Base-by-base conservation (phyloP, 2,113 vertebrate species). In the Myocastor coypus region DNA sequence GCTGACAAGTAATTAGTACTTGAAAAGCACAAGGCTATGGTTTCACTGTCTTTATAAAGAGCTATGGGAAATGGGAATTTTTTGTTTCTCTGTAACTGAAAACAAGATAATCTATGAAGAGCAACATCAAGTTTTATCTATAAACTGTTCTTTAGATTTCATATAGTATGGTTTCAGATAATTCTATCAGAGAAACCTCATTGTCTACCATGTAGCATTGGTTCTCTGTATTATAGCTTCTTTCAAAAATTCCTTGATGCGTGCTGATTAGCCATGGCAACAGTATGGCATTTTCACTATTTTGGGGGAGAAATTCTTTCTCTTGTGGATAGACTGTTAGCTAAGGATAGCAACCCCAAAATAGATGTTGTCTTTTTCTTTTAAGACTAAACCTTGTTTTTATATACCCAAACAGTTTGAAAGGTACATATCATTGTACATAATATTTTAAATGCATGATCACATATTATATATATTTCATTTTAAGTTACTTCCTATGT, bases 1-100 rank as follows among this genome's bases (percentile, higher is more conserved):
- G 46, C 26, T 57, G 88, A 55, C 50, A 91, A 30, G 42, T 85
- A 66, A 80, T 93, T 86, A 61, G 46, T 91, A 52, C 40, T 96
- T 85, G 46, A 84, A 61, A 87, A 86, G 19, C 24, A 9, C 8
- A n/a, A 87, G 52, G 32, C 32, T 93, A 8, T 26, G 64, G 64
- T 86, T 89, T 92, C 37, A 83, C 32, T 89, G 50, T 68, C 75
- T 42, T 32, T 28, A 78, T n/a, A n/a, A n/a, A 85, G 30, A 28
- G 7, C 88, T 61, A 46, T 61, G 89, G 50, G 68, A 89, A 88
- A 55, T 57, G 17, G 16, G 59, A 37, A 46, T 68, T 24, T 92
- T 10, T 91, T 91, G 17, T 55, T 85, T 26, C 19, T 80, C 37
- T 64, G 26, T 0, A 46, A 50, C 73, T 52, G 8, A 34, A 75